These are phyloP conservation scores for Nemoura dubitans DNA, from an alignment of 2,888 invertebrate genomes.

Conservation along the genomic window DNA sequence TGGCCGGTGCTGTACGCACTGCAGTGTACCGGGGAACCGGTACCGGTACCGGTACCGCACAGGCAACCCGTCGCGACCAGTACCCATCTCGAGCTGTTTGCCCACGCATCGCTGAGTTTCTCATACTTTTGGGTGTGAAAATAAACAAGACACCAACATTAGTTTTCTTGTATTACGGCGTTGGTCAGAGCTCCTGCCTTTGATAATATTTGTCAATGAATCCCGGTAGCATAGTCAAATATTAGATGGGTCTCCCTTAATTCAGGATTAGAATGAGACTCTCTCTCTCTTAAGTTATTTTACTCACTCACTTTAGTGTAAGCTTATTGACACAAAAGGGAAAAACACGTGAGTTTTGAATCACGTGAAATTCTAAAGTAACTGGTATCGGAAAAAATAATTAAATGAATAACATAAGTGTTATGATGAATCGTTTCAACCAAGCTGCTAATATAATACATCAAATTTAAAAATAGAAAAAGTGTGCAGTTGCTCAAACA, in stretches of 20 bases:
- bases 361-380: too few relatives aligned
- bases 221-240: conserved; percentile 17
- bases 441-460: too few relatives aligned
- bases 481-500: too few relatives aligned
- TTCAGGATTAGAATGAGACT: background rate
- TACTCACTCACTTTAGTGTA: background rate
- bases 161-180: background rate
- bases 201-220: conserved; percentile 24
- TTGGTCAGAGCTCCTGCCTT: background rate
- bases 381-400: too few relatives aligned
- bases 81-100: background rate
- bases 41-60: background rate
- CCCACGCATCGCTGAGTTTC: conserved; percentile 1
- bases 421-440: too few relatives aligned
- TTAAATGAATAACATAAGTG: too few relatives aligned
- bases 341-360: background rate
- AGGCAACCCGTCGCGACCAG: background rate
- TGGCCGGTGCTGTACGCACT: background rate
- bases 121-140: conserved; percentile 26
- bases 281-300: background rate
- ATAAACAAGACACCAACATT: conserved; percentile 19
- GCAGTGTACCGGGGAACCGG: background rate
- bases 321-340: background rate
- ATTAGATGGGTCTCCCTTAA: background rate
- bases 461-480: too few relatives aligned